A percentile compares a stretch with the other conserved stretches of the same genome.
Conservation (phyloP, 2,888 invertebrate species). For the Pterostichus niger region DNA sequence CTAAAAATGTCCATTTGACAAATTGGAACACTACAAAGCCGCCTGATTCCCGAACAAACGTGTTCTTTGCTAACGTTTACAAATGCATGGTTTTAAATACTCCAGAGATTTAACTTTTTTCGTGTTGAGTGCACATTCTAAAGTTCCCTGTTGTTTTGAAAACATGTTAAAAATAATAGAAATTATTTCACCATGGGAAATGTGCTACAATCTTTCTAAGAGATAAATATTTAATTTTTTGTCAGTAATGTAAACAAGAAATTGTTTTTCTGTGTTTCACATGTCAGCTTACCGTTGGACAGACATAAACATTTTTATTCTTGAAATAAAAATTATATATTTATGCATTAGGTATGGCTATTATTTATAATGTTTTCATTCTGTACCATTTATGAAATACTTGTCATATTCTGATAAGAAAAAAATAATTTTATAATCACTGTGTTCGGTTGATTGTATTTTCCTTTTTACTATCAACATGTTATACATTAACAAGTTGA, state of each 20-base stretch:
- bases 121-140: background rate
- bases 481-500: no score
- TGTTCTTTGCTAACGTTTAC: background rate
- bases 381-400: background rate
- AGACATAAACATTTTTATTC: constrained; percentile 23
- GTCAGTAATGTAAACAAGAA: background rate
- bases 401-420: no score
- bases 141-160: constrained; percentile 5
- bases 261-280: background rate
- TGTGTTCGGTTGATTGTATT: no score
- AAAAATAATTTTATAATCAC: no score
- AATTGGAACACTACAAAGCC: constrained; percentile 30
- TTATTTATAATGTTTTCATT: background rate
- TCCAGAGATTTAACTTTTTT: constrained; percentile 12
- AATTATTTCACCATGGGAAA: background rate
- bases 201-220: background rate
- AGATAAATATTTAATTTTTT: constrained; percentile 40
- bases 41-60: background rate
- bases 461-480: background rate
- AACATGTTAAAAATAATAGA: background rate
- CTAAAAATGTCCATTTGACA: constrained; percentile 25
- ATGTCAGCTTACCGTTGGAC: background rate
- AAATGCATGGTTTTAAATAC: constrained; percentile 2
- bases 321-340: background rate
- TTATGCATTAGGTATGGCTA: background rate